These are phyloP conservation scores for Cremastinae sp. DNA, from an alignment of 2,888 invertebrate genomes.

Conservation along the genomic window DNA sequence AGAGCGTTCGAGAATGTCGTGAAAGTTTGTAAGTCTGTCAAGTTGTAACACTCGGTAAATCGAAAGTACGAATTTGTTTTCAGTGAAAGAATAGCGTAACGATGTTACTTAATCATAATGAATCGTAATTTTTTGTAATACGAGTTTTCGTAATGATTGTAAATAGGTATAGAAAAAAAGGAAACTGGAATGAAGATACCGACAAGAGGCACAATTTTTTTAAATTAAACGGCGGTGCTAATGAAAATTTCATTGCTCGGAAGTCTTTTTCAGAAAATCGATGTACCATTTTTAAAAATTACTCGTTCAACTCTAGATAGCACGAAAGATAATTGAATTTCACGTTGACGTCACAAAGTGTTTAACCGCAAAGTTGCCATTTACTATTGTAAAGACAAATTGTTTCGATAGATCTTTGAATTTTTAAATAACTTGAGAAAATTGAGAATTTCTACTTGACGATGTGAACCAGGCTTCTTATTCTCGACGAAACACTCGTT, in stretches of 20 bases:
- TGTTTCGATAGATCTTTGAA: slow-evolving; percentile 54
- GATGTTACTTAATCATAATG: slow-evolving; percentile 58
- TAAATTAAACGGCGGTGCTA: slow-evolving; percentile 50
- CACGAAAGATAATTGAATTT: slow-evolving; percentile 51
- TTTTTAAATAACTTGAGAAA: slow-evolving; percentile 33
- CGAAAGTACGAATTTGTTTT: slow-evolving; percentile 23
- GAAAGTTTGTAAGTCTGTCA: slow-evolving; percentile 22
- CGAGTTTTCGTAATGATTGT: slow-evolving; percentile 52
- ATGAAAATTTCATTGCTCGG: slow-evolving; percentile 35
- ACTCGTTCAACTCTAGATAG: slow-evolving; percentile 52
- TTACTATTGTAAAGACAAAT: slow-evolving; percentile 52
- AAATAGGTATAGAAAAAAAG: slow-evolving; percentile 46
- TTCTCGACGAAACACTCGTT: slow-evolving; percentile 46
- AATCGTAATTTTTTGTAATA: slow-evolving; percentile 35
- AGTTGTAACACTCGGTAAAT: slow-evolving; percentile 19
- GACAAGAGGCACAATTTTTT: slow-evolving; percentile 37
- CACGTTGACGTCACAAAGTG: slow-evolving; percentile 52
- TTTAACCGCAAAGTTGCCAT: slow-evolving; percentile 63
- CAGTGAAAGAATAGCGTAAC: slow-evolving; percentile 32
- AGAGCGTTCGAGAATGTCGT: slow-evolving; percentile 10
- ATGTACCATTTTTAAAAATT: slow-evolving; percentile 48
- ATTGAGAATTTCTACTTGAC: slow-evolving; percentile 48
- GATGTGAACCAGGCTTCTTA: slow-evolving; percentile 43
- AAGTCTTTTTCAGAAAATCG: slow-evolving; percentile 47
- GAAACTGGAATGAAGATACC: slow-evolving; percentile 11